Percentiles rank a stretch among this genome's conserved stretches.
Conservation (phyloP, 2,113 vertebrate genomes). For the Poecilia latipinna region DNA sequence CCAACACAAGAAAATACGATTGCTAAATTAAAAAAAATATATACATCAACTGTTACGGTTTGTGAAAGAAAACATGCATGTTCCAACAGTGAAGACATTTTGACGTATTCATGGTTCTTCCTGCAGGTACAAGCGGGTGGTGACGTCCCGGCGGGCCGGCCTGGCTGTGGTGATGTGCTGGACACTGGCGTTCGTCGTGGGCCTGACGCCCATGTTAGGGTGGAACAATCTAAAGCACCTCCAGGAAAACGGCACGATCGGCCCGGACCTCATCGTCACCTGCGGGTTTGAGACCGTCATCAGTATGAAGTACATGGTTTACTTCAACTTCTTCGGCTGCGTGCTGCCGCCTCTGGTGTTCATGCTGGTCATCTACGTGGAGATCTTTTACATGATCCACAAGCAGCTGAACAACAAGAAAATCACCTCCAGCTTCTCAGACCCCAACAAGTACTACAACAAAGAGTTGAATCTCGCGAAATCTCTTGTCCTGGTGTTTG, state of each 20-base stretch:
- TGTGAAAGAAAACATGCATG: neutral
- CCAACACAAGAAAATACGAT: too few species aligned
- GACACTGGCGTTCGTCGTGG: constrained; percentile 90
- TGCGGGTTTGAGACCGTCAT: constrained; percentile 96
- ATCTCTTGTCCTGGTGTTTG: constrained; percentile 93
- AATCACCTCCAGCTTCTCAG: constrained; percentile 82
- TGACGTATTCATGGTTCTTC: constrained; percentile 35
- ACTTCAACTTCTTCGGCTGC: constrained; percentile 98
- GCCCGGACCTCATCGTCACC: constrained; percentile 80
- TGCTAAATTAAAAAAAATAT: neutral
- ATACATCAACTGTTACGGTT: neutral
- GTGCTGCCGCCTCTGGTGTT: constrained; percentile 93
- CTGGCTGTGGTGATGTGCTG: constrained; percentile 91
- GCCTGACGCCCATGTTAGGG: constrained; percentile 93
- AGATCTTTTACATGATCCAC: constrained; percentile 98
- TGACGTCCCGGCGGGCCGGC: constrained; percentile 86
- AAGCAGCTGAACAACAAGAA: constrained; percentile 96
- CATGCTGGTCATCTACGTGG: constrained; percentile 93
- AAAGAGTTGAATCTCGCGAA: constrained; percentile 98
- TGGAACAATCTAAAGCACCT: constrained; percentile 90
- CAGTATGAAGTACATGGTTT: constrained; percentile 99
- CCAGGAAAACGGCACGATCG: constrained; percentile 76
- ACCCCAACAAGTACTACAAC: constrained; percentile 94
- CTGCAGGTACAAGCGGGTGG: constrained; percentile 90
- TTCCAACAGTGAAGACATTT: constrained; percentile 11